Conservation (phyloP, 2,797 vertebrate species). For the Tenualosa ilisha region DNA sequence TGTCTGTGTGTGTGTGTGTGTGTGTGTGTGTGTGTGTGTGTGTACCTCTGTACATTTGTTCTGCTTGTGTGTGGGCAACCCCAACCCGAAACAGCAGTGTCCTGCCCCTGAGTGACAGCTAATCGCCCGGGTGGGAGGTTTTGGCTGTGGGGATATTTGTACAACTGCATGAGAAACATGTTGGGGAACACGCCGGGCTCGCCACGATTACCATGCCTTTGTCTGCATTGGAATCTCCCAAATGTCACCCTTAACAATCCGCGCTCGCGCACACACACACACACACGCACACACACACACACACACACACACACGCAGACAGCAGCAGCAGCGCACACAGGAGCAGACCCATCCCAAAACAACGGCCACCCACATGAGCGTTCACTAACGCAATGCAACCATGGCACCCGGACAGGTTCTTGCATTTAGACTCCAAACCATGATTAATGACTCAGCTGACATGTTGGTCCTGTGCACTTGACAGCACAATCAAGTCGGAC, state of each 20-base stretch:
- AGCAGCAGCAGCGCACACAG: background rate
- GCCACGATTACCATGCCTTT: background rate
- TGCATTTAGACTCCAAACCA: background rate
- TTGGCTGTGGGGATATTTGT: slow-evolving; percentile 47
- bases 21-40: background rate
- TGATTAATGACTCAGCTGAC: slow-evolving; percentile 8
- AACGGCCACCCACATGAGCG: background rate
- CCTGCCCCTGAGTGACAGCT: slow-evolving; percentile 4
- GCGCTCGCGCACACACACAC: background rate
- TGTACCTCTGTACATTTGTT: background rate
- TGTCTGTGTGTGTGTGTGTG: background rate
- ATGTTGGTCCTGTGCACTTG: background rate
- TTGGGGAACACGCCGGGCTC: background rate
- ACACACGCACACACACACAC: slow-evolving; percentile 24
- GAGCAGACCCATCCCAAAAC: background rate
- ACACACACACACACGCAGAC: slow-evolving; percentile 27
- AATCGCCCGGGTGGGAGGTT: slow-evolving; percentile 34
- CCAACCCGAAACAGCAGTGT: slow-evolving; percentile 1
- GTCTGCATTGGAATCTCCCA: slow-evolving; percentile 4
- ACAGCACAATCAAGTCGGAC: background rate
- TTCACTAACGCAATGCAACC: background rate
- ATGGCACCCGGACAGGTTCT: background rate
- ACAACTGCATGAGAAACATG: background rate
- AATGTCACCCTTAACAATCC: background rate
- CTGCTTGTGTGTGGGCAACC: slow-evolving; percentile 34